Conservation (phyloP, 2,113 vertebrate genomes). For the Otolemur garnettii region DNA sequence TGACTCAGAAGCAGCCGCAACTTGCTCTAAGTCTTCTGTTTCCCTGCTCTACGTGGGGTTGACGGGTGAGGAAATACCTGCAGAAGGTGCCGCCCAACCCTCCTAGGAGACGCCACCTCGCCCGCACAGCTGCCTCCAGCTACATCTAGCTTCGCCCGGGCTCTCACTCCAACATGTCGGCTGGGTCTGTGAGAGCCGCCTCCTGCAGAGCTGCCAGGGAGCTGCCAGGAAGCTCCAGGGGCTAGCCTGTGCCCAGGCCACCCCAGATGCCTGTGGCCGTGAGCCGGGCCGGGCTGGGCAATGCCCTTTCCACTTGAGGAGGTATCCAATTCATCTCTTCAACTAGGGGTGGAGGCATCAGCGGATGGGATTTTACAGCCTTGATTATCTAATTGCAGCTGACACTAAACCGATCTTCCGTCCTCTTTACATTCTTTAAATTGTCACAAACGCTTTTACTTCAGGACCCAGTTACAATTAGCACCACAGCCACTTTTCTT, state of each 20-base stretch:
- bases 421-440: slow-evolving; percentile 88
- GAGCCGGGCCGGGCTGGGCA: slow-evolving; percentile 84
- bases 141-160: slow-evolving; percentile 87
- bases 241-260: slow-evolving; percentile 87
- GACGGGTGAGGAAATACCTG: slow-evolving; percentile 91
- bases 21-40: slow-evolving; percentile 73
- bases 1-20: slow-evolving; percentile 84
- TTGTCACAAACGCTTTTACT: slow-evolving; percentile 91
- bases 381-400: slow-evolving; percentile 88
- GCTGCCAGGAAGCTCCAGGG: slow-evolving; percentile 91
- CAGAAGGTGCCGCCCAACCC: slow-evolving; percentile 87
- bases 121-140: slow-evolving; percentile 89
- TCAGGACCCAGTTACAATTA: slow-evolving; percentile 86
- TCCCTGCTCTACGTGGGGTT: slow-evolving; percentile 82
- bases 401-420: slow-evolving; percentile 89
- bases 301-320: slow-evolving; percentile 86
- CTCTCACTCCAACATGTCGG: slow-evolving; percentile 87
- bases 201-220: slow-evolving; percentile 92
- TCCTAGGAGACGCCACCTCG: slow-evolving; percentile 89
- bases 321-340: slow-evolving; percentile 84
- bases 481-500: slow-evolving; percentile 80
- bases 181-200: slow-evolving; percentile 90
- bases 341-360: slow-evolving; percentile 78
- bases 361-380: slow-evolving; percentile 83
- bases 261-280: slow-evolving; percentile 83